Evolutionary conservation across 2,888 invertebrate species (phyloP).

Genomic region (Phanerotoma sp.): DNA sequence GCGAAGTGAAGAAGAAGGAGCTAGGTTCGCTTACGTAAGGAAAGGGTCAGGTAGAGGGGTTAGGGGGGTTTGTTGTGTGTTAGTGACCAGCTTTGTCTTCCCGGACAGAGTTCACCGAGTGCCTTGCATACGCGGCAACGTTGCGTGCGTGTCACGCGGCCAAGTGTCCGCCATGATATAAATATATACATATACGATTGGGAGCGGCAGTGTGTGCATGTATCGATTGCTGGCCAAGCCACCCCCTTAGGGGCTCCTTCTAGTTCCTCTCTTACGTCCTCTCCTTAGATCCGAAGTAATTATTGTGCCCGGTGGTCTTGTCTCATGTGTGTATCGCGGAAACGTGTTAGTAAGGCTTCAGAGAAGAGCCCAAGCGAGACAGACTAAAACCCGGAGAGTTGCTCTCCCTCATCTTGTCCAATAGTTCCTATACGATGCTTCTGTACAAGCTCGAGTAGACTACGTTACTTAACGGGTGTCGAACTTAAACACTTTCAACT

Average conservation of each 20-base stretch:
- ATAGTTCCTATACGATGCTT: constrained; percentile 40
- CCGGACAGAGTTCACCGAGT: not conserved
- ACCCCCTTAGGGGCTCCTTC: constrained; percentile 16
- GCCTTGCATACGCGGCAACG: constrained; percentile 1
- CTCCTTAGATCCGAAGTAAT: constrained; percentile 47
- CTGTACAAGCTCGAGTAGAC: constrained; percentile 27
- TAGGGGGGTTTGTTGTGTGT: no score
- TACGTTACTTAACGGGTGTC: constrained; percentile 53
- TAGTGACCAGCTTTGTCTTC: constrained; percentile 2
- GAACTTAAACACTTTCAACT: constrained; percentile 26
- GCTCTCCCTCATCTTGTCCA: constrained; percentile 51
- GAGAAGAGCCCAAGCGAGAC: constrained; percentile 16
- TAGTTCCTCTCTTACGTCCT: constrained; percentile 20
- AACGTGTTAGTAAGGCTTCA: constrained; percentile 39
- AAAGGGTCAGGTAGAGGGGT: not conserved
- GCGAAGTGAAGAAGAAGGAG: constrained; percentile 54
- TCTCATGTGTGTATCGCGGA: constrained; percentile 50
- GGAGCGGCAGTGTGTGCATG: constrained; percentile 41
- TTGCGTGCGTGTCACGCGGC: constrained; percentile 25
- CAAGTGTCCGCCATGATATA: constrained; percentile 21
- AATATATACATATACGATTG: constrained; percentile 19
- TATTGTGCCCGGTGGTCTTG: constrained; percentile 46
- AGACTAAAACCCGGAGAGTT: constrained; percentile 35
- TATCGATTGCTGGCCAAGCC: constrained; percentile 56
- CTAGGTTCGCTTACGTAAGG: constrained; percentile 54